Base-by-base conservation (phyloP, 2,113 vertebrate species). In the Herpailurus yagouaroundi region DNA sequence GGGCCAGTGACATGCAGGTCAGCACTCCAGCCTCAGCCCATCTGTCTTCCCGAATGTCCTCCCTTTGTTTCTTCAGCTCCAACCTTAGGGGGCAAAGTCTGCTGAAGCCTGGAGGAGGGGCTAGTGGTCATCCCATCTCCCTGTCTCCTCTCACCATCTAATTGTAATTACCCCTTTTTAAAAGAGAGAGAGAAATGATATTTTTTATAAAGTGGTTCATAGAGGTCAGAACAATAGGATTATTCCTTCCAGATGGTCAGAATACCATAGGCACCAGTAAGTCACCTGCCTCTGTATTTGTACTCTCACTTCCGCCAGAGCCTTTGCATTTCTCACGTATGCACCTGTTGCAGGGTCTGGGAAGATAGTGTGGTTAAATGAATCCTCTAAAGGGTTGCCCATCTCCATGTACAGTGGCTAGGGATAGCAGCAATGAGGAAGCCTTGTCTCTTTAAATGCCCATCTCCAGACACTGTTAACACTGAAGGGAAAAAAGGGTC, bases 1-100 rank as follows among this genome's bases (percentile, higher is more conserved):
- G 97, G 91, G 64, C 21, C 80, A 96, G 83, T 97, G 97, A 95
- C 81, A 48, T 10, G 33, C 3, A 89, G 98, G 97, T 98, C 98
- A 98, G 18, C 66, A 86, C 91, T 95, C 90, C 92, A 95, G 94
- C 94, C 71, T 93, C 63, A 69, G 60, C 89, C 64, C 87, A 93
- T 98, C 95, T 38, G 4, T 98, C 97, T 98, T 97, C 69, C 86
- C 79, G 12, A 48, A 85, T 76, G 97, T 97, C 97, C 96, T 93
- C 93, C 63, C 95, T 97, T 97, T 98, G 90, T 98, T 98, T 96
- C 95, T 97, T 95, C 95, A 96, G 71, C 85, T 94, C 94, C 92
- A 45, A 83, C 93, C 89, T 92, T 64, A 79, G 71, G 63, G 93
- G 97, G 76, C 82, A 83, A 68, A 50, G 91, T 96, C 91, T 97